phyloP scores from a whole-genome alignment of 2,797 vertebrate genomes.

The Linurgus olivaceus region DNA sequence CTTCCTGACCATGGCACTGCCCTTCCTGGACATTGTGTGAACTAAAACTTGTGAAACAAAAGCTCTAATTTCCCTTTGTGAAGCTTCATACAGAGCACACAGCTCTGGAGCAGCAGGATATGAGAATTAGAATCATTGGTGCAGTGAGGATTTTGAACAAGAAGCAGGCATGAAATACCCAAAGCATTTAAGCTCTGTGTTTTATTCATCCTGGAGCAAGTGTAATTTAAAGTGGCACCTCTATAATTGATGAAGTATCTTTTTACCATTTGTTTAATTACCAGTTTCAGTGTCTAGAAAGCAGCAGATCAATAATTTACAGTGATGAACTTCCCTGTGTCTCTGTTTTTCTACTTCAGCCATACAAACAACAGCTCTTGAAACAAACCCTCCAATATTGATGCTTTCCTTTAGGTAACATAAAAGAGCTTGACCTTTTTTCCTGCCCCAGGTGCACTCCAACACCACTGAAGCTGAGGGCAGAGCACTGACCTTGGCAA shows the following conservation, averaged over 20 bases:
- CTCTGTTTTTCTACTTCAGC: neutral
- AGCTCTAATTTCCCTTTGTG: neutral
- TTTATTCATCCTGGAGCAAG: conserved; percentile 44
- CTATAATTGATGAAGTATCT: conserved; percentile 66
- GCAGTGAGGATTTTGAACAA: neutral
- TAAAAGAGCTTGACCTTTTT: neutral
- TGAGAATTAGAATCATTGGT: neutral
- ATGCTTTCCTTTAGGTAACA: neutral
- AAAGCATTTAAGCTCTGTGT: neutral
- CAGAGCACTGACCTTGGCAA: neutral
- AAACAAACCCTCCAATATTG: neutral
- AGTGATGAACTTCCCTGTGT: neutral
- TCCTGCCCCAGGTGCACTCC: neutral
- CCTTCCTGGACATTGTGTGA: neutral
- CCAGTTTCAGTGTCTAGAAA: conserved; percentile 58
- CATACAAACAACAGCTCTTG: neutral
- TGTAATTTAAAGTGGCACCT: conserved; percentile 64
- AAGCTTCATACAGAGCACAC: neutral
- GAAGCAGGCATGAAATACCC: neutral
- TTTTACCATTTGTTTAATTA: conserved; percentile 66
- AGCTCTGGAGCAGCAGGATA: neutral
- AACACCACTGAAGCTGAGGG: neutral
- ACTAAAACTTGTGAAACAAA: neutral
- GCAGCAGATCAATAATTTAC: conserved; percentile 64
- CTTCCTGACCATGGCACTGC: neutral